These are phyloP conservation scores for Pangasius macronema DNA, from an alignment of 2,797 vertebrate species.

Conservation along the genomic window DNA sequence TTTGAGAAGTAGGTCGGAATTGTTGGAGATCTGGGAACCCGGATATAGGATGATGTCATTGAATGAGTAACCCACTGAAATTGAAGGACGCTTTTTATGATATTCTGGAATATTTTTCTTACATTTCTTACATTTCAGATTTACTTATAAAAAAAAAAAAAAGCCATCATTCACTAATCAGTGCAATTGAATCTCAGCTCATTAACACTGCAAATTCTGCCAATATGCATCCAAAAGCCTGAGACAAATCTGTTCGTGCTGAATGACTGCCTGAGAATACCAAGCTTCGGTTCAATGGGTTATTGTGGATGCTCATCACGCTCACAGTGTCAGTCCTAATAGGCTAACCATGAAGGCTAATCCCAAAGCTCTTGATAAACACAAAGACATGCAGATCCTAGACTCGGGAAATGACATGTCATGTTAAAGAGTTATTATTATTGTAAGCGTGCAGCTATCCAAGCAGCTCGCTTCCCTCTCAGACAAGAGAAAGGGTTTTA, in stretches of 20 bases:
- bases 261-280: background rate
- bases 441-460: conserved; percentile 13
- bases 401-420: conserved; percentile 35
- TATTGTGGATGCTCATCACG: background rate
- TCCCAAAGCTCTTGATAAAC: conserved; percentile 38
- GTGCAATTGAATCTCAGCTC: background rate
- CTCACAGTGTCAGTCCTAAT: background rate
- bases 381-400: background rate
- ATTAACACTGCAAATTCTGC: background rate
- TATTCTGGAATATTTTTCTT: background rate
- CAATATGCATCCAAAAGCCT: background rate
- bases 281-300: background rate
- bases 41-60: background rate
- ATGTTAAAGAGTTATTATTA: conserved; percentile 42
- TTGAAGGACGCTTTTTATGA: background rate
- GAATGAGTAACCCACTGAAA: background rate
- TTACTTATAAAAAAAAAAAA: background rate
- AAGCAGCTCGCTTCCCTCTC: conserved; percentile 3
- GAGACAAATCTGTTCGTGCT: background rate
- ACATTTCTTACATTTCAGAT: background rate
- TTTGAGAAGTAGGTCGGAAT: background rate
- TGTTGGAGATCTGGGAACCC: background rate
- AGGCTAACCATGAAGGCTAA: conserved; percentile 21
- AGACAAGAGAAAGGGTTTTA: conserved; percentile 22
- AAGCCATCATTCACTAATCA: background rate